Percentiles rank a stretch among this genome's conserved stretches.
These are phyloP conservation scores for Poecilia velifera DNA, from an alignment of 2,797 vertebrate species.

Conservation along the genomic window DNA sequence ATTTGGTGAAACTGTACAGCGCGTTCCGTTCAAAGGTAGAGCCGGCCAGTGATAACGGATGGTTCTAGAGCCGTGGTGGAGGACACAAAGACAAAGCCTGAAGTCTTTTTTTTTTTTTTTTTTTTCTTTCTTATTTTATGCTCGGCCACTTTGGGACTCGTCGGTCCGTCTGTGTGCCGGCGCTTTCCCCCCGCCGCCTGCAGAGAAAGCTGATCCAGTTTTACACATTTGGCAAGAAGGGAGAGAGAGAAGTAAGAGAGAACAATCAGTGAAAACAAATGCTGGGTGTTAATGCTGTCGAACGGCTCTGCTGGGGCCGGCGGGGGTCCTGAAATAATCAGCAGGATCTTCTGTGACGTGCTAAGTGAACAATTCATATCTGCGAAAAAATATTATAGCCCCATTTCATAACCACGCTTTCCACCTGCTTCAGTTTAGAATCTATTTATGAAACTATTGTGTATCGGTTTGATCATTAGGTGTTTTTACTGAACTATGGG, in stretches of 20 bases:
- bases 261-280: conserved; percentile 52
- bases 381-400: background rate
- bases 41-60: conserved; percentile 24
- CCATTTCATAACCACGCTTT: background rate
- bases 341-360: conserved; percentile 9
- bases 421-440: background rate
- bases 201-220: conserved; percentile 35
- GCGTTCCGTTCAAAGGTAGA: conserved; percentile 14
- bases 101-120: background rate
- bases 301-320: conserved; percentile 21
- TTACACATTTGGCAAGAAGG: conserved; percentile 32
- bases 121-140: background rate
- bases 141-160: conserved; percentile 24
- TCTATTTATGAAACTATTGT: background rate
- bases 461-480: background rate
- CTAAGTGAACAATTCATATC: background rate
- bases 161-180: background rate
- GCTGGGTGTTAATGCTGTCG: conserved; percentile 44
- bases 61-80: conserved; percentile 10
- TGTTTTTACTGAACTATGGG: background rate
- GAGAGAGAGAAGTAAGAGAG: conserved; percentile 25
- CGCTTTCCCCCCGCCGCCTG: conserved; percentile 33
- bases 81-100: conserved; percentile 10
- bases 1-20: conserved; percentile 2
- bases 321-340: conserved; percentile 33